Base-by-base conservation (phyloP, 1,140 invertebrate species). In the Drosophila takahashii region DNA sequence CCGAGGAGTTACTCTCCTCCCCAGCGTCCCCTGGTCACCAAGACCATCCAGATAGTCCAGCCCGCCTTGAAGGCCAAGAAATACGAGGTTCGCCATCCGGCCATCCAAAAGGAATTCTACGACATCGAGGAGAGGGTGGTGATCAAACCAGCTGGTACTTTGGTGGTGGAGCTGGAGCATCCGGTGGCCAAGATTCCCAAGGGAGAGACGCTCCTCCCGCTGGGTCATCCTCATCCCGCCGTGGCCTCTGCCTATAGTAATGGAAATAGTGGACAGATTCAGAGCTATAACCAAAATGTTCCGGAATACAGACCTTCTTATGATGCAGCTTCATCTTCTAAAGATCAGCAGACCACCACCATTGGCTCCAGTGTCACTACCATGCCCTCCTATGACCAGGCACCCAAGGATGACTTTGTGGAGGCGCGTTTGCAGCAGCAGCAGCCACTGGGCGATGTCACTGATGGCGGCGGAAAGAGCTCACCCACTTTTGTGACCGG, bases 31-130 rank as follows among this genome's bases (percentile, higher is more conserved):
- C 34, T 92, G 3, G 90, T 91, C 7, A 90, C 89, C n/a, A 92
- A 91, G 39, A 92, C 91, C 29, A 92, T 92, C 13, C 86, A 92
- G 61, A 91, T 92, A 51, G 91, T 78, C 6, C 91, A 92, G 60
- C 91, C 89, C 0, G 91, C 91, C 0, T 58, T 92, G 34, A 92
- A 92, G 75, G 90, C 91, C 22, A 92, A 90, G 54, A 83, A 91
- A 32, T 92, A 90, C 74, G 90, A 94, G 92, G 93, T 95, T 0
- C 93, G 95, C 61, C 93, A 95, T 47, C 95, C 95, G 65, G 95
- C 94, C 29, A 94, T 95, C 53, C 94, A 95, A 64, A 95, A 95
- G 83, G 94, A 95, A 79, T 95, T 95, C 90, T 95, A 94, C 80
- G 95, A 95, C 72, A 94, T 95, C 59, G 95, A 95, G 81, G 94